Percentiles rank a stretch among this genome's conserved stretches.
These are phyloP conservation scores for Acrocyrtus sp. DNA, from an alignment of 2,888 invertebrate species.

Conservation along the genomic window DNA sequence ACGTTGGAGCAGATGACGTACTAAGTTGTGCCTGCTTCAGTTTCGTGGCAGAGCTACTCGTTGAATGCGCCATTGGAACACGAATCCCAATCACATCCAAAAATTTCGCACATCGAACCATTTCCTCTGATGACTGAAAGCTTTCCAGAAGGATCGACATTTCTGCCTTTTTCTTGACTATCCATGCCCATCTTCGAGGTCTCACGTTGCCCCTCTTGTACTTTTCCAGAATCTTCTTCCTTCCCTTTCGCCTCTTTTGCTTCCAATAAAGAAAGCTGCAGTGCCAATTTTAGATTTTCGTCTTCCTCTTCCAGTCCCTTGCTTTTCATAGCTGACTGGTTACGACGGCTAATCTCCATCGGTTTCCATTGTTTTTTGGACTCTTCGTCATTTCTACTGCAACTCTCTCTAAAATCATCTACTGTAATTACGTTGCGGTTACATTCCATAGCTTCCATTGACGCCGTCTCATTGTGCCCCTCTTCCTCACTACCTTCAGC, in stretches of 20 bases:
- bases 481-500: too few species aligned
- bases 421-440: too few species aligned
- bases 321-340: too few species aligned
- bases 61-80: constrained; percentile 23
- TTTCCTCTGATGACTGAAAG: not conserved
- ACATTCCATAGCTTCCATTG: too few species aligned
- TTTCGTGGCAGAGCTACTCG: too few species aligned
- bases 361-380: too few species aligned
- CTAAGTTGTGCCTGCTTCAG: not conserved
- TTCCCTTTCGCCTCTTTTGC: constrained; percentile 3
- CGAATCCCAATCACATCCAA: constrained; percentile 51
- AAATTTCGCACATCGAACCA: constrained; percentile 55
- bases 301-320: too few species aligned
- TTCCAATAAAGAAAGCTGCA: constrained; percentile 23
- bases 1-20: not conserved
- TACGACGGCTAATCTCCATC: too few species aligned
- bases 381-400: too few species aligned
- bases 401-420: too few species aligned
- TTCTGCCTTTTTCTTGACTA: not conserved
- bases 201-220: not conserved
- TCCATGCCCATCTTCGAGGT: not conserved
- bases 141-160: not conserved
- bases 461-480: too few species aligned
- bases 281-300: constrained; percentile 33
- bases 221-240: not conserved